Base-by-base conservation (phyloP, 2,113 vertebrate genomes). In the Amphilophus citrinellus region DNA sequence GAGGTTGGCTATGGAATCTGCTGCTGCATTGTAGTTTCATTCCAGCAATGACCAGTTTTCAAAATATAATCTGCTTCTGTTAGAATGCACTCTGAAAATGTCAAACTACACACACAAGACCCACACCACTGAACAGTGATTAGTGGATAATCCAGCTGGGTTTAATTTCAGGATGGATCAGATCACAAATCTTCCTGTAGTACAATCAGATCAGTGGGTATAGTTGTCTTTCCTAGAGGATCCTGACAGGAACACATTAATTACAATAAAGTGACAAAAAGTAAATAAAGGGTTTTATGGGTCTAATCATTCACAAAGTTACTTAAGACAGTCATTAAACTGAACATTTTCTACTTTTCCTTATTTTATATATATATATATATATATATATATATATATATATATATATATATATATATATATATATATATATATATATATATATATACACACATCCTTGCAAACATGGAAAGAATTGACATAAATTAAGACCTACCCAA, bases 131-230 rank as follows among this genome's bases (percentile, higher is more conserved):
- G 66, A 53, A 18, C 47, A 53, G 20, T 13, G 24, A 53, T 73
- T 53, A 53, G 10, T 73, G 2, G 24, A 30, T 50, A 10, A 50
- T 27, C 24, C 47, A 71, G 66, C 17, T 71, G 66, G 9, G 24
- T 71, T 71, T 71, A 7, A 71, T 71, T 71, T 71, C 44, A 53
- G 44, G 66, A 50, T 53, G 24, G 42, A 71, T 71, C 65, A 71
- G 24, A 71, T 50, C 65, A 71, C 42, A 50, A 20, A 50, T 50
- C 42, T 50, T 47, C 39, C 39, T 18, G 39, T 53, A 18, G 50
- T 20, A 53, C 50, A 53, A 9, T 47, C 39, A 27, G 42, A 27
- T 30, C 42, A 50, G 22, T 66, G 65, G 42, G 11, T 44, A 47
- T 47, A 47, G 9, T 11, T 3, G 5, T 71, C 44, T 71, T 27